These are phyloP conservation scores for Phytoseiulus persimilis DNA, from an alignment of 2,888 invertebrate species.

Conservation along the genomic window DNA sequence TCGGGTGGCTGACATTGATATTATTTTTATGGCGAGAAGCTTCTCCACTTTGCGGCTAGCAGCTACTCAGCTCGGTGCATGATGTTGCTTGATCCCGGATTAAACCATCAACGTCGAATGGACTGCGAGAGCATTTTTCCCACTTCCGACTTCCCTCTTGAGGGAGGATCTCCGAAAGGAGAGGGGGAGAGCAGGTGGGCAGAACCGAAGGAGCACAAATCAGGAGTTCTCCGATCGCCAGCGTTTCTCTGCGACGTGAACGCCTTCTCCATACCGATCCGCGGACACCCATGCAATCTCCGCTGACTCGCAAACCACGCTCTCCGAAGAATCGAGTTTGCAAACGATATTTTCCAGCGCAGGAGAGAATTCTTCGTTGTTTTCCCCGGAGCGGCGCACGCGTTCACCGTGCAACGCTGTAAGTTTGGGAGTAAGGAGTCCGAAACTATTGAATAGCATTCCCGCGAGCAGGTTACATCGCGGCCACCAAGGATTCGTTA, in stretches of 20 bases:
- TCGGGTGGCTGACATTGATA: background rate
- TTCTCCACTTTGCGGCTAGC: background rate
- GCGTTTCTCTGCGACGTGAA: background rate
- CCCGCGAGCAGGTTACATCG: too few relatives aligned
- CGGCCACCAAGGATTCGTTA: too few relatives aligned
- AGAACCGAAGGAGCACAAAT: background rate
- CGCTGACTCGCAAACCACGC: background rate
- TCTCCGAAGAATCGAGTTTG: background rate
- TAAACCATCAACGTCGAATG: background rate
- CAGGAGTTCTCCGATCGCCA: background rate
- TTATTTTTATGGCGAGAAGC: background rate
- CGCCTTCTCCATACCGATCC: background rate
- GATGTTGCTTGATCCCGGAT: conserved; percentile 5
- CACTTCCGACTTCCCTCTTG: background rate
- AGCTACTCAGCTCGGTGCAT: background rate
- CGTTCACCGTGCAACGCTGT: background rate
- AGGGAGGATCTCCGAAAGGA: background rate
- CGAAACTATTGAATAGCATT: too few relatives aligned
- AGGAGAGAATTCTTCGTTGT: background rate
- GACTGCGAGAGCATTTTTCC: background rate
- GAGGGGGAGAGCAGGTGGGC: background rate
- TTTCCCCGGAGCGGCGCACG: background rate
- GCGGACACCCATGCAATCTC: background rate
- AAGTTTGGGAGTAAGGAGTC: background rate
- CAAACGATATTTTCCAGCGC: background rate